Evolutionary conservation across 2,888 invertebrate genomes (phyloP).

Genomic region (Liodrosophila aerea): DNA sequence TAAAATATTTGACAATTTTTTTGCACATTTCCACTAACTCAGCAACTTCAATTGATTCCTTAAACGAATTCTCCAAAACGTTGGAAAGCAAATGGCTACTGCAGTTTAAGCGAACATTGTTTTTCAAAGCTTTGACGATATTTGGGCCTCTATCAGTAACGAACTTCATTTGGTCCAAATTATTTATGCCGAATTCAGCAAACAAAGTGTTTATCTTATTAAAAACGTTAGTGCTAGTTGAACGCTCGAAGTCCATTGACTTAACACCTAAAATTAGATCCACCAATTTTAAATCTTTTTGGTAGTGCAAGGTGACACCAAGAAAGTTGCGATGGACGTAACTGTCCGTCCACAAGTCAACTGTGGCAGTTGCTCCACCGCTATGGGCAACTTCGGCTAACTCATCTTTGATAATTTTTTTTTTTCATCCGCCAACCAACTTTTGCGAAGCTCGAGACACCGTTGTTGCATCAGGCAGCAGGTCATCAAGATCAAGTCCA

Average conservation of each 20-base stretch:
- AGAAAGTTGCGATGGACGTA: conserved; percentile 17
- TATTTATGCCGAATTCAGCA: conserved; percentile 21
- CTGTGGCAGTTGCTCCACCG: conserved; percentile 22
- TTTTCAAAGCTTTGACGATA: conserved; percentile 13
- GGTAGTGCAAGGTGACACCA: conserved; percentile 13
- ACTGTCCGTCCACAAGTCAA: conserved; percentile 21
- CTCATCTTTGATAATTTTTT: conserved; percentile 14
- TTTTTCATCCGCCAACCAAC: conserved; percentile 27
- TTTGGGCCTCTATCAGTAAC: conserved; percentile 24
- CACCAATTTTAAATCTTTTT: conserved; percentile 12
- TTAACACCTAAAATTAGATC: conserved; percentile 25
- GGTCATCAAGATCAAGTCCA: conserved; percentile 24
- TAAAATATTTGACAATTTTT: conserved; percentile 19
- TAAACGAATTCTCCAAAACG: conserved; percentile 15
- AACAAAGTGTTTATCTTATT: conserved; percentile 22
- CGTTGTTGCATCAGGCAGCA: conserved; percentile 41
- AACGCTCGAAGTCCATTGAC: conserved; percentile 29
- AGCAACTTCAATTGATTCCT: conserved; percentile 12
- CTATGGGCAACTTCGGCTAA: conserved; percentile 19
- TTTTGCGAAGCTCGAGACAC: conserved; percentile 27
- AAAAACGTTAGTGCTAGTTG: conserved; percentile 14
- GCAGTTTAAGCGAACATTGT: conserved; percentile 16
- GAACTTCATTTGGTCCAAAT: conserved; percentile 23
- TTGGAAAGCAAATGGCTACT: conserved; percentile 24
- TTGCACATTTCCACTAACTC: conserved; percentile 8